Evolutionary conservation across 1,140 invertebrate species (phyloP), one percentile per base, ranked within the genome.

Genomic region (Drusus annulatus): DNA sequence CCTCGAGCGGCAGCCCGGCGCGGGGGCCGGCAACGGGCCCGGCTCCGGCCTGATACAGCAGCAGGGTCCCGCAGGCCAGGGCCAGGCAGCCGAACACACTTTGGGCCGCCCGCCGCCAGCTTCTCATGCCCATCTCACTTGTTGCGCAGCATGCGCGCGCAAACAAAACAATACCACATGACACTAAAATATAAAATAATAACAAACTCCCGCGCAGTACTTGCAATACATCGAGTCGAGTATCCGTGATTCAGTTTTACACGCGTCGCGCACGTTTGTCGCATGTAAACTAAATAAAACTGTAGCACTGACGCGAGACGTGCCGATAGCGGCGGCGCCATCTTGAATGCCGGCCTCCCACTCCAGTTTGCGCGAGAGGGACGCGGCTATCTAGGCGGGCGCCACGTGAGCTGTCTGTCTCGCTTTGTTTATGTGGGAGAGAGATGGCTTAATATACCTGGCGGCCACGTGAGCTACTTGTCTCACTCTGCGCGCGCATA

Each of bases 31-130:
- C 36, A 8, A 25, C 58, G 10, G 75, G 45, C 54, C 52, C 78
- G 19, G 73, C 31, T 15, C 77, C 77, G 5, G 74, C 77, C 69
- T 79, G 74, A 52, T 79, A 71, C 23, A 82, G 77, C 52, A 79
- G 51, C 58, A 75, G 65, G 19, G 77, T 82, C 31, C 74, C 71
- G 54, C 73, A 82, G 63, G 78, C 69, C 7, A 82, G 78, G 10
- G 56, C 58, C 23, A 77, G 31, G 52, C 77, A 78, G 62, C 77
- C 78, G 71, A 74, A 77, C 16, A 52, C 62, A 50, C 81, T 78
- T 63, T 82, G 81, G 36, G 81, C 81, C 71, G 74, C 77, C 50
- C 81, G 77, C 31, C 81, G 54, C 81, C 81, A 82, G 23, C 81
- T 79, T 50, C 78, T 52, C 21, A 51, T 63, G 65, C 68, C 78